Conservation (phyloP, 2,797 vertebrate species). For the Pyrocephalus nanus region DNA sequence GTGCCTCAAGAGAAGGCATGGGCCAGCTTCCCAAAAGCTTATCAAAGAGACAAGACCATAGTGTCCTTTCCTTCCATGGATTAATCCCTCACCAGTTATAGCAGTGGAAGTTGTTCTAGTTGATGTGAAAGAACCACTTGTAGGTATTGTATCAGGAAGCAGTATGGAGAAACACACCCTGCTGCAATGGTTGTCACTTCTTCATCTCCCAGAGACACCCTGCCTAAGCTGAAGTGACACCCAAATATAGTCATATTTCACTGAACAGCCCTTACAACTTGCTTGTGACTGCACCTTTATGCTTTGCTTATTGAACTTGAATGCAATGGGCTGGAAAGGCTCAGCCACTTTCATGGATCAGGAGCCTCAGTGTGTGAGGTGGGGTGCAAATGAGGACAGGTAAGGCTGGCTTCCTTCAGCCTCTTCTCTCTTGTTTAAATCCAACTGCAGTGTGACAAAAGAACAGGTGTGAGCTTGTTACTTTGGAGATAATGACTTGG, state of each 20-base stretch:
- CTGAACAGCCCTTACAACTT: background rate
- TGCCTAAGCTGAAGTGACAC: no score
- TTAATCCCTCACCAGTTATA: background rate
- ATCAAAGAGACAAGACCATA: background rate
- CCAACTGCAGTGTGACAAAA: background rate
- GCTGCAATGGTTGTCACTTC: background rate
- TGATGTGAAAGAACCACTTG: background rate
- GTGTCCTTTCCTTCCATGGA: background rate
- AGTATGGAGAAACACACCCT: background rate
- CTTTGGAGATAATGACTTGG: background rate
- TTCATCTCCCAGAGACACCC: no score
- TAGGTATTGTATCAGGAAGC: background rate
- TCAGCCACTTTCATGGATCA: no score
- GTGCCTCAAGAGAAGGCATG: background rate
- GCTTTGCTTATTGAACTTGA: no score
- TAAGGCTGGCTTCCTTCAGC: background rate
- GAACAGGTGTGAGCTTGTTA: background rate
- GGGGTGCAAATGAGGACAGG: background rate
- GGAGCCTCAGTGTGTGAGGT: rapidly evolving
- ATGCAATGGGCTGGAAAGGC: no score
- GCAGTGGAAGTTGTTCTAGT: background rate
- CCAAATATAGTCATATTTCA: no score
- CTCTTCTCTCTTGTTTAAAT: background rate
- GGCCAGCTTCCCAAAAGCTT: background rate
- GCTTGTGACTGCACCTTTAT: no score